Conservation (phyloP, 2,113 vertebrate species). For the Pica pica region DNA sequence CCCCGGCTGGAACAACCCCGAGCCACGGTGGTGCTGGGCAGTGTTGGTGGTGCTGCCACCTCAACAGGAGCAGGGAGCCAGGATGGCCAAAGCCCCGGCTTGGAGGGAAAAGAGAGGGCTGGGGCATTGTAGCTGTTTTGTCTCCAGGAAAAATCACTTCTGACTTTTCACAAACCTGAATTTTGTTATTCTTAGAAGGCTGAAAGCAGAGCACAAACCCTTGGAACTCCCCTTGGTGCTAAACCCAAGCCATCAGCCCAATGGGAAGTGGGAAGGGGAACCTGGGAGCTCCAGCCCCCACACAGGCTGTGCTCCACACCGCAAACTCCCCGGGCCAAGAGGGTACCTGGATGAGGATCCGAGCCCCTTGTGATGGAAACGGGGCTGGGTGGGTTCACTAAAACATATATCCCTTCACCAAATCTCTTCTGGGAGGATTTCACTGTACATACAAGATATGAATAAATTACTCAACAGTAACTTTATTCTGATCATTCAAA, state of each 20-base stretch:
- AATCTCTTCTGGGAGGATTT: background rate
- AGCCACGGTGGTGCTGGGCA: background rate
- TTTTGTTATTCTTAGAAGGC: background rate
- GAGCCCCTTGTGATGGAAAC: background rate
- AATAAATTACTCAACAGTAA: constrained; percentile 55
- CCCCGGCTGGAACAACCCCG: rapidly evolving
- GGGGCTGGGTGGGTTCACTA: background rate
- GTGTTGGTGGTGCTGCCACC: rapidly evolving
- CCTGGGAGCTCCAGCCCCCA: rapidly evolving
- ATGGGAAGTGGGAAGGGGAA: background rate
- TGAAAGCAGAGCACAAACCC: rapidly evolving
- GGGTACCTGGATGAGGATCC: background rate
- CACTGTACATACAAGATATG: background rate
- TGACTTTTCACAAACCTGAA: background rate
- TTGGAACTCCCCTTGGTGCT: background rate
- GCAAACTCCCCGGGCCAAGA: background rate
- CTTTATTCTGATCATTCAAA: constrained; percentile 42
- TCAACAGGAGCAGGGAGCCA: background rate
- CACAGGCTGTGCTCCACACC: background rate
- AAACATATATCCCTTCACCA: constrained; percentile 25
- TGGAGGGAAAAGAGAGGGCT: background rate
- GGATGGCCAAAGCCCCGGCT: rapidly evolving
- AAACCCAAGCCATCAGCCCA: background rate
- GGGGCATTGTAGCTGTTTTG: background rate
- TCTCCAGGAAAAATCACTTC: background rate